phyloP scores from a whole-genome alignment of 1,140 invertebrate genomes.

The Meloidogyne exigua region DNA sequence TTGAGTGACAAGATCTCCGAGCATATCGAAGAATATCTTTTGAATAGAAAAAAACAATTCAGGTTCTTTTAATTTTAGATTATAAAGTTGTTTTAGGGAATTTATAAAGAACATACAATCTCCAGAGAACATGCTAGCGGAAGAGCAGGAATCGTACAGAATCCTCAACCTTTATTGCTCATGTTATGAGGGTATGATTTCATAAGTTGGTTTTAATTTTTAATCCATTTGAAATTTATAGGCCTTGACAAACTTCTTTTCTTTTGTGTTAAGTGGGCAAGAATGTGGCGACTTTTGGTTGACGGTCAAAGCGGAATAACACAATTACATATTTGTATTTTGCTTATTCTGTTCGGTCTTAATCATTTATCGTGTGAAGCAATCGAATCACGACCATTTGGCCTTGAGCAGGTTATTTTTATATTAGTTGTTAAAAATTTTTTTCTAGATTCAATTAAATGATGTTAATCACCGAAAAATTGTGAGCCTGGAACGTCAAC shows the following conservation, averaged over 20 bases:
- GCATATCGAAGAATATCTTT: constrained; percentile 45
- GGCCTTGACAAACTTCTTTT: constrained; percentile 40
- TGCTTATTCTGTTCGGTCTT: constrained; percentile 39
- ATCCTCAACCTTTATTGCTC: constrained; percentile 26
- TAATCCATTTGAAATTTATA: neutral
- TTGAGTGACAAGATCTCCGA: constrained; percentile 34
- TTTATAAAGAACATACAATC: constrained; percentile 19
- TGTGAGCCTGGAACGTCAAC: constrained; percentile 40
- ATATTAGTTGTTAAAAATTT: neutral
- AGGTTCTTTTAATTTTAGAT: neutral
- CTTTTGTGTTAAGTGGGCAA: constrained; percentile 41
- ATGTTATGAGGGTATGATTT: constrained; percentile 23
- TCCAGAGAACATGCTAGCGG: neutral
- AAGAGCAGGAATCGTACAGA: constrained; percentile 14
- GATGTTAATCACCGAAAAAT: neutral
- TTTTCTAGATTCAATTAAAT: constrained; percentile 2
- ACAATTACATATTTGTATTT: constrained; percentile 38
- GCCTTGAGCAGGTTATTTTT: constrained; percentile 28
- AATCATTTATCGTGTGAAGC: constrained; percentile 39
- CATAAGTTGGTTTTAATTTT: neutral
- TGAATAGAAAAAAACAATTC: constrained; percentile 27
- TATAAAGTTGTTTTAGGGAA: neutral
- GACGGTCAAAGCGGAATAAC: constrained; percentile 19
- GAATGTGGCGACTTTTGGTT: constrained; percentile 28
- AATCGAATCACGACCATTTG: constrained; percentile 32